A percentile compares a stretch with the other conserved stretches of the same genome.
These are phyloP conservation scores for Meloidogyne hapla DNA, from an alignment of 1,140 invertebrate species.

Conservation along the genomic window DNA sequence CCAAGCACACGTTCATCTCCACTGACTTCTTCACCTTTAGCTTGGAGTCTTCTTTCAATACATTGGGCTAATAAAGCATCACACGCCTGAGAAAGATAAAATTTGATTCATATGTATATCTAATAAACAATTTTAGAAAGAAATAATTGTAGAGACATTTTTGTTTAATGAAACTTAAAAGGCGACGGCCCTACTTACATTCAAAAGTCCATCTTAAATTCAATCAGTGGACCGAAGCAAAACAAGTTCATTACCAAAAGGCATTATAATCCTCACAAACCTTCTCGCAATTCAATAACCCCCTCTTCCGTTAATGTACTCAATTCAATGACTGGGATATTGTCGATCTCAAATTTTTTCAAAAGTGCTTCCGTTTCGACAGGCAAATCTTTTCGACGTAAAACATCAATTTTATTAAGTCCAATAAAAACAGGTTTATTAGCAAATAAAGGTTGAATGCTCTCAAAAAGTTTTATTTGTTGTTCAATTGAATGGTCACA, in stretches of 20 bases:
- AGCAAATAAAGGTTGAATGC: constrained; percentile 89
- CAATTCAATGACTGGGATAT: constrained; percentile 82
- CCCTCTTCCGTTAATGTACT: constrained; percentile 87
- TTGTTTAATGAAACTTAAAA: no score
- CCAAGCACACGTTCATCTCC: constrained; percentile 74
- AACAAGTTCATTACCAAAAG: no score
- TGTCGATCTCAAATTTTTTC: constrained; percentile 70
- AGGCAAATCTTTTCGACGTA: constrained; percentile 76
- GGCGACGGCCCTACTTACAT: no score
- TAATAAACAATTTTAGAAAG: no score
- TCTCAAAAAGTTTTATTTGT: constrained; percentile 85
- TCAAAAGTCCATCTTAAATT: no score
- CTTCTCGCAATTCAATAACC: constrained; percentile 87
- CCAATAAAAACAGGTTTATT: constrained; percentile 93
- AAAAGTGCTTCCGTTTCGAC: constrained; percentile 72
- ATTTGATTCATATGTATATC: neutral
- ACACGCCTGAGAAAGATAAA: constrained; percentile 74
- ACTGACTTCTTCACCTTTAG: constrained; percentile 75
- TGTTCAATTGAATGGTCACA: constrained; percentile 89
- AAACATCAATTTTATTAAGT: constrained; percentile 88
- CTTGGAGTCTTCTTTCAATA: constrained; percentile 87
- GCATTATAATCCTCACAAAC: no score
- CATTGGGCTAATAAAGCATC: constrained; percentile 83
- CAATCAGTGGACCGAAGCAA: no score
- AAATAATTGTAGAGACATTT: no score